Conservation (phyloP, 2,888 invertebrate species). For the Deroplatys truncata region DNA sequence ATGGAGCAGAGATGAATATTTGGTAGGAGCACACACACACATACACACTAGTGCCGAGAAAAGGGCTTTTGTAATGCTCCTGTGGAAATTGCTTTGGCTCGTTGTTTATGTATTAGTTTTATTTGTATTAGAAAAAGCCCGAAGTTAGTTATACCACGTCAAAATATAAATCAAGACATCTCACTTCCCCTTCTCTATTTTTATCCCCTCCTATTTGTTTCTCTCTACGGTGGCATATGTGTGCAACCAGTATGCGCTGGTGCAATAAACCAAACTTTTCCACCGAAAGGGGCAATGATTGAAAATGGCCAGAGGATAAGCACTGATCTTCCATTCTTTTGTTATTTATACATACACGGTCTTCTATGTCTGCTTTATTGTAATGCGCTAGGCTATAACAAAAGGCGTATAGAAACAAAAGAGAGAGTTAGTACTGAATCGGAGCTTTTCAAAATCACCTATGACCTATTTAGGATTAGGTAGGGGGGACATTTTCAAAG, state of each 20-base stretch:
- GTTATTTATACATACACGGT: background rate
- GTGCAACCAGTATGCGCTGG: background rate
- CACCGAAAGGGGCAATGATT: background rate
- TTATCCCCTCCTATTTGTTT: background rate
- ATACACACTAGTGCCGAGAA: background rate
- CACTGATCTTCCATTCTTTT: background rate
- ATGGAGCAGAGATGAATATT: background rate
- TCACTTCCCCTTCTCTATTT: background rate
- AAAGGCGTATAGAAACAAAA: too few species aligned
- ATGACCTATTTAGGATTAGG: too few species aligned
- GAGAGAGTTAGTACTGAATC: too few species aligned
- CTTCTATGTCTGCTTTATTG: background rate
- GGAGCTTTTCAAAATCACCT: too few species aligned
- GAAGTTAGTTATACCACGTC: background rate
- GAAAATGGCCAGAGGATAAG: background rate
- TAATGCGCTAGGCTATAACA: too few species aligned
- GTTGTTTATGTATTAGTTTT: slow-evolving; percentile 3
- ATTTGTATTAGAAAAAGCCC: slow-evolving; percentile 3
- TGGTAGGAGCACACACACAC: background rate
- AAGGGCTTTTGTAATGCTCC: background rate
- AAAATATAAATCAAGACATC: slow-evolving; percentile 4
- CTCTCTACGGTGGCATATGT: background rate
- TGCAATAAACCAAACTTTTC: background rate
- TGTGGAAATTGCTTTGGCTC: slow-evolving; percentile 6
- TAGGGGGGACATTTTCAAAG: too few species aligned